These are phyloP conservation scores for Drosophila athabasca DNA, from an alignment of 1,140 invertebrate species.

Conservation along the genomic window DNA sequence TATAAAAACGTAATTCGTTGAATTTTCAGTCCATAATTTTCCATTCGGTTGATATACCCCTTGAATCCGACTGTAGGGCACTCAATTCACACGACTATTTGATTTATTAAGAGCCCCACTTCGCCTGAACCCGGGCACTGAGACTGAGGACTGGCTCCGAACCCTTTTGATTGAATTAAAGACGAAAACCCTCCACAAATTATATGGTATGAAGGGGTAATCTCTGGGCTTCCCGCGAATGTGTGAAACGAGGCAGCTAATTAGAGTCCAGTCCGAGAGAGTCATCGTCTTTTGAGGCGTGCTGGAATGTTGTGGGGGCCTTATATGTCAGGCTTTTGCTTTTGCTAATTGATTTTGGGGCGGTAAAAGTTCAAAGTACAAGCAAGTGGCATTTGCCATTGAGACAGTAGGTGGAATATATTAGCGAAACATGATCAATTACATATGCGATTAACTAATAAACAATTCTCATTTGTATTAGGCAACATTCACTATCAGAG, in stretches of 20 bases:
- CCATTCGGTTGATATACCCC: conserved; percentile 20
- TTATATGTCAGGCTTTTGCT: conserved; percentile 41
- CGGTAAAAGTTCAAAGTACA: conserved; percentile 55
- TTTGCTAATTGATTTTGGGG: conserved; percentile 60
- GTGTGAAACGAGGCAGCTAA: conserved; percentile 75
- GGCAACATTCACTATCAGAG: conserved; percentile 83
- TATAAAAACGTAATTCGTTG: too few species aligned
- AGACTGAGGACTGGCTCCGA: conserved; percentile 32
- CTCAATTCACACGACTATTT: conserved; percentile 76
- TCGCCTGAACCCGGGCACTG: conserved; percentile 18
- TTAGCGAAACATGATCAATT: conserved; percentile 33
- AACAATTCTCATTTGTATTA: conserved; percentile 73
- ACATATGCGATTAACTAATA: conserved; percentile 58
- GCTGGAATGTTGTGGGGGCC: conserved; percentile 51
- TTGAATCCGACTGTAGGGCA: conserved; percentile 38
- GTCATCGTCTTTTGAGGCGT: conserved; percentile 38
- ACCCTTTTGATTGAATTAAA: conserved; percentile 70
- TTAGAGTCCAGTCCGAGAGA: conserved; percentile 43
- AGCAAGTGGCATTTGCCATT: too few species aligned
- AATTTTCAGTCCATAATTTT: too few species aligned
- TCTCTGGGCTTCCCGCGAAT: conserved; percentile 59
- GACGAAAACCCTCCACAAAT: conserved; percentile 57
- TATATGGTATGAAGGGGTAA: conserved; percentile 63
- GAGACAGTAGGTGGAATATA: conserved; percentile 42
- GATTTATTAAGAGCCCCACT: conserved; percentile 72